phyloP scores from a whole-genome alignment of 2,888 invertebrate genomes.

The Diaphora mendica region DNA sequence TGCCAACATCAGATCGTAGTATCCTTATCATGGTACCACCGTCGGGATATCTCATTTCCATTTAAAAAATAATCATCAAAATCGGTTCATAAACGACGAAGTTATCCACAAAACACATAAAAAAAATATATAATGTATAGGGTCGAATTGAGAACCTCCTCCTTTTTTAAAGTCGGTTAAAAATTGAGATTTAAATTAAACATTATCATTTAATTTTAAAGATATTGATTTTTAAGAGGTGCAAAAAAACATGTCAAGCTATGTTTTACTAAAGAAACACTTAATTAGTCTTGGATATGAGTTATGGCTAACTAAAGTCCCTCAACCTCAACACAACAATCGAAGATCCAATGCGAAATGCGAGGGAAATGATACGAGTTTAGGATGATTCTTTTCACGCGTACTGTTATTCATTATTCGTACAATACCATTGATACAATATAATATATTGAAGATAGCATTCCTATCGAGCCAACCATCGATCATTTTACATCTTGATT shows the following conservation, averaged over 20 bases:
- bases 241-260: slow-evolving; percentile 8
- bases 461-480: slow-evolving; percentile 46
- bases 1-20: too few species aligned
- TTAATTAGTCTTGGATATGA: slow-evolving; percentile 46
- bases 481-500: slow-evolving; percentile 54
- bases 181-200: too few species aligned
- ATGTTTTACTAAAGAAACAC: slow-evolving; percentile 26
- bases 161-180: too few species aligned
- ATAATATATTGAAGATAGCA: slow-evolving; percentile 43
- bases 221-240: too few species aligned
- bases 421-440: slow-evolving; percentile 28
- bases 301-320: slow-evolving; percentile 18
- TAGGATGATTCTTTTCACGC: slow-evolving; percentile 43
- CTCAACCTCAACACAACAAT: slow-evolving; percentile 20
- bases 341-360: slow-evolving; percentile 41
- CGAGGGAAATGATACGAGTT: slow-evolving; percentile 30
- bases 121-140: too few species aligned
- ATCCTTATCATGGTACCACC: too few species aligned
- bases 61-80: too few species aligned
- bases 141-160: too few species aligned
- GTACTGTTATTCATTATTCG: slow-evolving; percentile 48
- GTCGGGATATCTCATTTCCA: too few species aligned
- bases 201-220: too few species aligned
- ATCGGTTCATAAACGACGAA: too few species aligned
- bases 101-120: too few species aligned